Base-by-base conservation (phyloP, 2,113 vertebrate species). In the Plestiodon gilberti region DNA sequence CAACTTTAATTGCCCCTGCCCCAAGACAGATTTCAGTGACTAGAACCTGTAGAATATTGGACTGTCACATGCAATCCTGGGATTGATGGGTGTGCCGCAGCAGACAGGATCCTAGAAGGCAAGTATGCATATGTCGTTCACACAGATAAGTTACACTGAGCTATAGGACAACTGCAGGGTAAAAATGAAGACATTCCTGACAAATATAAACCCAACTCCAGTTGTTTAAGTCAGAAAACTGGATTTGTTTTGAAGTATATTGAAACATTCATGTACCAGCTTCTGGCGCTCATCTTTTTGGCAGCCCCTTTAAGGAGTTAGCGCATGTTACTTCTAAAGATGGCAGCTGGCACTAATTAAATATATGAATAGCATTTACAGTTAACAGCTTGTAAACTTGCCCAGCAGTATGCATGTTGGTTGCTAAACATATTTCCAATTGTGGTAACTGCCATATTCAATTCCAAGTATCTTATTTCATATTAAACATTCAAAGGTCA, bases 401-500 rank as follows among this genome's bases (percentile, higher is more conserved):
- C 33, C 43, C 13, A 52, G 83, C 23, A 71, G 77, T 35, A 38
- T 73, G 14, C 67, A 71, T 22, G 23, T 65, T 22, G n/a, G 20
- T 61, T 25, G 23, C 43, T 67, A 57, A 25, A 22, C 57, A 73
- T 62, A 71, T 61, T n/a, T 81, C 25, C 22, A 61, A 73, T 61
- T 69, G 52, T 28, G 23, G 13, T 86, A 92, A 93, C 87, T 93
- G 87, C 87, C 83, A 84, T 64, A 74, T 33, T 89, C 69, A 86
- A 88, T 86, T 90, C 90, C 88, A 22, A 0, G 52, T 89, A 91
- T 80, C 83, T 91, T 77, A 91, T 89, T 91, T 90, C 93, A 91
- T 92, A 94, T 94, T 91, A 94, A 73, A 93, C 48, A 79, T 85
- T 90, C 87, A 85, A 86, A 90, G 93, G 91, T 94, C 93, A 95